Evolutionary conservation across 2,888 invertebrate genomes (phyloP).

Genomic region (Tolmerus cingulatus): DNA sequence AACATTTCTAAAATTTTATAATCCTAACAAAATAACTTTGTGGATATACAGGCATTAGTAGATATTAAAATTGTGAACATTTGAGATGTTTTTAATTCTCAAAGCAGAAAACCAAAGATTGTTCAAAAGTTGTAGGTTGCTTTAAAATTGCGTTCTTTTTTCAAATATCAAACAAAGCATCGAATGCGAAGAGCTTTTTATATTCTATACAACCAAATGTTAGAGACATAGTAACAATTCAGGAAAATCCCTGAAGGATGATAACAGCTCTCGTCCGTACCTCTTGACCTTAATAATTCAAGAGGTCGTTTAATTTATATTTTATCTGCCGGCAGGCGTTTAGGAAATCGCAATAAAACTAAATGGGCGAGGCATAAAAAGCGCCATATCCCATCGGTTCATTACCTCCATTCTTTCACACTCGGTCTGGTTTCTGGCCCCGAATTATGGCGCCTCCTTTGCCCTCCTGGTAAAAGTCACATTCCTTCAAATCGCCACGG

Average conservation of each 20-base stretch:
- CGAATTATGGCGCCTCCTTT: neutral
- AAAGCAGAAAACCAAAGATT: too few species aligned
- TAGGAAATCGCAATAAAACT: neutral
- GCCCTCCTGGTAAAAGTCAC: neutral
- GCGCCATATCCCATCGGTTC: slow-evolving; percentile 2
- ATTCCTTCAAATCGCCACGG: neutral
- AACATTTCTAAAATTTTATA: too few species aligned
- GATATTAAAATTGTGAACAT: too few species aligned
- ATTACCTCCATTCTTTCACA: slow-evolving; percentile 10
- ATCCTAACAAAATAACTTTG: too few species aligned
- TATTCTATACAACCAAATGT: neutral
- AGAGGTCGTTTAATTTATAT: neutral
- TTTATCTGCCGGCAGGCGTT: neutral
- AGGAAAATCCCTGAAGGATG: neutral
- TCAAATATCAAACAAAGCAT: neutral
- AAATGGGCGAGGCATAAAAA: neutral
- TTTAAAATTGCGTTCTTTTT: too few species aligned
- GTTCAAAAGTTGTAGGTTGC: too few species aligned
- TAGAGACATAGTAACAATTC: neutral
- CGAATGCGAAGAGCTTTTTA: neutral
- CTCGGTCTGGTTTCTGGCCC: neutral
- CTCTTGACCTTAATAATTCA: neutral
- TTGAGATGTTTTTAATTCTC: too few species aligned
- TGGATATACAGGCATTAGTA: too few species aligned
- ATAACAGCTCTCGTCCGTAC: neutral